These are phyloP conservation scores for Oscheius sp. DNA, from an alignment of 1,140 invertebrate genomes.

Conservation along the genomic window DNA sequence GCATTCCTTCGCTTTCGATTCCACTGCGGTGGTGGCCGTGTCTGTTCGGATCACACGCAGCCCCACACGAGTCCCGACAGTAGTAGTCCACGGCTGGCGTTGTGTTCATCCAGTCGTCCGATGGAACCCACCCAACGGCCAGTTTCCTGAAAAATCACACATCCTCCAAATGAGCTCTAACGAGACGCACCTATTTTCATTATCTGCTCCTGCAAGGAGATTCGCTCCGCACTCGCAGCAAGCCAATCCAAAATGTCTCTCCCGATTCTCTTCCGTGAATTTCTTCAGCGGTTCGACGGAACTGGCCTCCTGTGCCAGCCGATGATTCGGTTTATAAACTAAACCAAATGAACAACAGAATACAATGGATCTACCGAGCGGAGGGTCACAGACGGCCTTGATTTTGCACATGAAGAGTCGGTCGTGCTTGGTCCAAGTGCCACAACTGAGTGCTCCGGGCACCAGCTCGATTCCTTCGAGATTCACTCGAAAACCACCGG, in stretches of 20 bases:
- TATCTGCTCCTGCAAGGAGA: background rate
- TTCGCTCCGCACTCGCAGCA: background rate
- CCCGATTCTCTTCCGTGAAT: slow-evolving; percentile 34
- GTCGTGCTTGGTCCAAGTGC: slow-evolving; percentile 4
- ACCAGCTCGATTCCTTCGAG: slow-evolving; percentile 4
- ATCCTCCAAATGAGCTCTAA: background rate
- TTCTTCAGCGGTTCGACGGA: slow-evolving; percentile 25
- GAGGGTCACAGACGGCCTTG: slow-evolving; percentile 28
- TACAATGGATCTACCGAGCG: slow-evolving; percentile 24
- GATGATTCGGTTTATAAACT: slow-evolving; percentile 31
- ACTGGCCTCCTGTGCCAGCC: slow-evolving; percentile 33
- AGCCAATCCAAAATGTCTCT: background rate
- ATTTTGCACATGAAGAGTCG: slow-evolving; percentile 47
- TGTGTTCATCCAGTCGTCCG: slow-evolving; percentile 42
- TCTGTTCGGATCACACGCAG: slow-evolving; percentile 36
- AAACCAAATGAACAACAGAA: background rate
- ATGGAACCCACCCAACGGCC: slow-evolving; percentile 42
- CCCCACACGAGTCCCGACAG: slow-evolving; percentile 34
- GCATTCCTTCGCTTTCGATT: slow-evolving; percentile 13
- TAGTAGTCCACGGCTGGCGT: slow-evolving; percentile 23
- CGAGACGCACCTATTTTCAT: background rate
- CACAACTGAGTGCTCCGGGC: background rate
- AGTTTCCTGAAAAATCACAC: slow-evolving; percentile 26
- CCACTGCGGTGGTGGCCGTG: slow-evolving; percentile 22
- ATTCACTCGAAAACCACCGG: background rate